Evolutionary conservation across 2,113 vertebrate species (phyloP).

Genomic region (Mustela nigripes): DNA sequence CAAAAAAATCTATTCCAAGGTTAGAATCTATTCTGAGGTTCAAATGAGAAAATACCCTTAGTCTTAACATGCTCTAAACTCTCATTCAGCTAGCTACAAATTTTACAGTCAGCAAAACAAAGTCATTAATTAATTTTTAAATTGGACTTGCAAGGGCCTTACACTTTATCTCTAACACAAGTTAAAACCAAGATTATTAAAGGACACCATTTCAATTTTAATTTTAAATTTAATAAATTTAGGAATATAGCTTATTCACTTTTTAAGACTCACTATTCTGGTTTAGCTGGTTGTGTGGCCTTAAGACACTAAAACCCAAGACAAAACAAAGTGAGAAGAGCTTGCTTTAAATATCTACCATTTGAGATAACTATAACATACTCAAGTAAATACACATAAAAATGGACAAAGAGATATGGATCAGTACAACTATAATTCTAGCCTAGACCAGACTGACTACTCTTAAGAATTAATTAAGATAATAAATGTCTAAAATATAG

Average conservation of each 20-base stretch:
- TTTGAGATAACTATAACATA: neutral
- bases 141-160: neutral
- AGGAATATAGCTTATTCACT: neutral
- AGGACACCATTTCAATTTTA: slow-evolving; percentile 24
- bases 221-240: slow-evolving; percentile 58
- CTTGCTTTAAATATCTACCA: neutral
- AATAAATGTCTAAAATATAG: neutral
- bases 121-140: slow-evolving; percentile 51
- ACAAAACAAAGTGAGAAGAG: slow-evolving; percentile 15
- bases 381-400: slow-evolving; percentile 37
- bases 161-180: neutral
- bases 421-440: neutral
- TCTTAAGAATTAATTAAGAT: slow-evolving; percentile 28
- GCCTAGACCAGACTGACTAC: neutral
- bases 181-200: slow-evolving; percentile 36
- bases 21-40: neutral
- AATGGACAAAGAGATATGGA: neutral
- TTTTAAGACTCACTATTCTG: slow-evolving; percentile 15
- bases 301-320: neutral
- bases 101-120: slow-evolving; percentile 1
- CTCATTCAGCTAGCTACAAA: slow-evolving; percentile 11
- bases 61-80: slow-evolving; percentile 42
- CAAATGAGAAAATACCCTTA: neutral
- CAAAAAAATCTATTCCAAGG: slow-evolving; percentile 17
- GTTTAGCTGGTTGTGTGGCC: neutral